phyloP scores from a whole-genome alignment of 2,113 vertebrate species.

The Melanotaenia duboulayi region DNA sequence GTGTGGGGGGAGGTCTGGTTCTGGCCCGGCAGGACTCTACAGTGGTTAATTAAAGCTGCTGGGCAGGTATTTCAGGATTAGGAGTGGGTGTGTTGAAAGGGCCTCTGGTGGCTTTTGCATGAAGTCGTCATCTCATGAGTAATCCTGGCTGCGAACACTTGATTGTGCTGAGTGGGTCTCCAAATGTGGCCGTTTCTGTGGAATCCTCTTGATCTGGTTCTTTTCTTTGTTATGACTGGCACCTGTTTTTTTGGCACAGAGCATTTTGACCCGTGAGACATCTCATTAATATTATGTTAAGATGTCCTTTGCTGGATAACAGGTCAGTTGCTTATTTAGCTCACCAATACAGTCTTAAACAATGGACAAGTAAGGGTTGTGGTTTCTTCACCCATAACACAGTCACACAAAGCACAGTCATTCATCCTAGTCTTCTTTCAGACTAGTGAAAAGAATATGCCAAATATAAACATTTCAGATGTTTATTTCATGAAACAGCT shows the following conservation, averaged over 20 bases:
- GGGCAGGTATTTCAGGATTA: constrained; percentile 69
- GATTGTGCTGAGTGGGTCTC: constrained; percentile 20
- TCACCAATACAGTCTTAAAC: not conserved
- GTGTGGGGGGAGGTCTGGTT: constrained; percentile 6
- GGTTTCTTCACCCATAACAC: not conserved
- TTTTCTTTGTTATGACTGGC: constrained; percentile 22
- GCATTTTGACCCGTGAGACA: constrained; percentile 8
- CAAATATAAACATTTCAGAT: too few relatives aligned
- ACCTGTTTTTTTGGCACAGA: not conserved
- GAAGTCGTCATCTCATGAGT: constrained; percentile 36
- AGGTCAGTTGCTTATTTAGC: not conserved
- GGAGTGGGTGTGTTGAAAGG: constrained; percentile 50
- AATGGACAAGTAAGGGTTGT: not conserved
- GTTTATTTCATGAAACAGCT: too few relatives aligned
- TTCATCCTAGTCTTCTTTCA: too few relatives aligned
- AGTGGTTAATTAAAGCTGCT: constrained; percentile 63
- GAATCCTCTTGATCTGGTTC: constrained; percentile 5
- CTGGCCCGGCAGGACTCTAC: constrained; percentile 41
- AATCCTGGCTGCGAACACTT: constrained; percentile 29
- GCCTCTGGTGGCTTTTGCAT: constrained; percentile 19
- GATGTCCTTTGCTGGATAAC: constrained; percentile 12
- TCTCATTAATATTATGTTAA: constrained; percentile 16
- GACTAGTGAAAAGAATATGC: too few relatives aligned
- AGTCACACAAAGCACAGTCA: too few relatives aligned
- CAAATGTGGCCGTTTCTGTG: constrained; percentile 6